Conservation (phyloP, 2,113 vertebrate species). For the Leiothrix lutea region DNA sequence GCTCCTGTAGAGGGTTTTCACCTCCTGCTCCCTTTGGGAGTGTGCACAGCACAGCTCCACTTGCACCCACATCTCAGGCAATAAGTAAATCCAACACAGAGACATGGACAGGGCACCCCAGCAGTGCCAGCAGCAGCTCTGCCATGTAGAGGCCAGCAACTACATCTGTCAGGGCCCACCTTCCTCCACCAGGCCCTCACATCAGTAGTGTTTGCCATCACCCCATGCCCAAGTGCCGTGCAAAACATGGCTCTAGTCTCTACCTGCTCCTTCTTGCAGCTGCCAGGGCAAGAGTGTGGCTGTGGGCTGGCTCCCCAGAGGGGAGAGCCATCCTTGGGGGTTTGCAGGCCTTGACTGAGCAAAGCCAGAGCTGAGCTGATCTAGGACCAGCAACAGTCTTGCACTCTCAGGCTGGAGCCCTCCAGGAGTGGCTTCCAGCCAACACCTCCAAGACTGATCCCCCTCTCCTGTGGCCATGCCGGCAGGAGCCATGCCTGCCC, state of each 20-base stretch:
- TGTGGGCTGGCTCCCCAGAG: background rate
- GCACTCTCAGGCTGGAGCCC: background rate
- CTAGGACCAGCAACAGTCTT: background rate
- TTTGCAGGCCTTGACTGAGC: background rate
- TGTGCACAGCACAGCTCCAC: background rate
- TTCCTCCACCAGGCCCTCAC: background rate
- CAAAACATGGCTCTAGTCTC: fast-evolving
- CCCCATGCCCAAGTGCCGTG: fast-evolving
- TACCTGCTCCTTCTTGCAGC: background rate
- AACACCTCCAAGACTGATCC: background rate
- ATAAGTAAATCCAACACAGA: background rate
- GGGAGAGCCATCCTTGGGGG: background rate
- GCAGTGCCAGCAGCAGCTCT: background rate
- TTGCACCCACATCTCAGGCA: background rate
- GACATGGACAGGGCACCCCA: fast-evolving
- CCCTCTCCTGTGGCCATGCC: background rate
- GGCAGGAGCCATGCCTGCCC: background rate
- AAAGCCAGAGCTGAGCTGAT: background rate
- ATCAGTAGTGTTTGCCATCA: fast-evolving
- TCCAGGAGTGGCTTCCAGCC: background rate
- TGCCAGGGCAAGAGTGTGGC: fast-evolving
- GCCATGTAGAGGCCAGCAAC: fast-evolving
- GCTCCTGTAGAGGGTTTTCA: background rate
- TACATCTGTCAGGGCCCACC: background rate
- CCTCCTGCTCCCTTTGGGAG: background rate